Conservation (phyloP, 53 echinoderm and acorn worm species). For the Arbacia lixula region DNA sequence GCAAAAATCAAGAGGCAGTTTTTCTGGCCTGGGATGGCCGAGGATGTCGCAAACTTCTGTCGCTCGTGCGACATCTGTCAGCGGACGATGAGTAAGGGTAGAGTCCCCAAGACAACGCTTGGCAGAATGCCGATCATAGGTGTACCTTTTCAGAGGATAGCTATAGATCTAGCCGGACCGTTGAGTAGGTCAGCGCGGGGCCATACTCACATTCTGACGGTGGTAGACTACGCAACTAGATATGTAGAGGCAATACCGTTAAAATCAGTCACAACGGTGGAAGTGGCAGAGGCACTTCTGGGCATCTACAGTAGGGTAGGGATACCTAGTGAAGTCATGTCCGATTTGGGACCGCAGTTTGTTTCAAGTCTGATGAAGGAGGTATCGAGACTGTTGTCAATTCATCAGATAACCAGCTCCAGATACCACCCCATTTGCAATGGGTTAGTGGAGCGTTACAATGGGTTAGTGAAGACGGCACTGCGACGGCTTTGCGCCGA, state of each 20-base stretch:
- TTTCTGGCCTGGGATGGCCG: slow-evolving; percentile 39
- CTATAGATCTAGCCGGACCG: slow-evolving; percentile 66
- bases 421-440: slow-evolving; percentile 47
- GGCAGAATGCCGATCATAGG: slow-evolving; percentile 11
- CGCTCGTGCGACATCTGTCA: slow-evolving; percentile 56
- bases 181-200: slow-evolving; percentile 31
- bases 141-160: slow-evolving; percentile 59
- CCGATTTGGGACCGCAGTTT: slow-evolving; percentile 63
- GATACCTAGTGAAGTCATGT: slow-evolving; percentile 47
- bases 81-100: slow-evolving; percentile 18
- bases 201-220: slow-evolving; percentile 47
- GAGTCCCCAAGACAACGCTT: not conserved
- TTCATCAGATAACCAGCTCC: slow-evolving; percentile 17
- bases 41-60: slow-evolving; percentile 15
- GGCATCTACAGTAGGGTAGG: slow-evolving; percentile 55
- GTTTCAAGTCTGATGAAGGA: slow-evolving; percentile 52
- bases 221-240: slow-evolving; percentile 64
- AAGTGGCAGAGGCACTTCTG: slow-evolving; percentile 58
- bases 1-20: slow-evolving; percentile 30
- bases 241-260: slow-evolving; percentile 52
- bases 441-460: slow-evolving; percentile 21
- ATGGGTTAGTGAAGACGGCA: slow-evolving; percentile 27
- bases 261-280: slow-evolving; percentile 55
- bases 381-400: slow-evolving; percentile 26
- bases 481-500: slow-evolving; percentile 25